phyloP scores from a whole-genome alignment of 2,888 invertebrate species.

The Nezara viridula region DNA sequence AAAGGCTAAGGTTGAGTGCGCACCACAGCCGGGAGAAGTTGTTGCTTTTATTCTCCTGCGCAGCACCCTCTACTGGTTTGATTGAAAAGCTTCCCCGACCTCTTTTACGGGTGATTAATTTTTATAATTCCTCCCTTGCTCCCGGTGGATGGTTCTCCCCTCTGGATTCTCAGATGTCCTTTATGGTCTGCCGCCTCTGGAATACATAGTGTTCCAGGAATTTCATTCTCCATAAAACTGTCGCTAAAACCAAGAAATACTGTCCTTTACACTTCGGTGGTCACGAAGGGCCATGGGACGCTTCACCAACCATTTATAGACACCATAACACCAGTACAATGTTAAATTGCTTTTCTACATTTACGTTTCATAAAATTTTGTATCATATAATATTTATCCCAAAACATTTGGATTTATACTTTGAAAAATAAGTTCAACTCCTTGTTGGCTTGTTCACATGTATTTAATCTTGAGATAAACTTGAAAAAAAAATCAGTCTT shows the following conservation, averaged over 20 bases:
- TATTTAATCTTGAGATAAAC: no score
- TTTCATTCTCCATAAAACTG: constrained; percentile 42
- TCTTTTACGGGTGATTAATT: constrained; percentile 46
- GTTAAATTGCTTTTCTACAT: no score
- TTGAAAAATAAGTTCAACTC: no score
- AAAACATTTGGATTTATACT: no score
- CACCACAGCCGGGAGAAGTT: background rate
- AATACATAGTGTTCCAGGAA: constrained; percentile 43
- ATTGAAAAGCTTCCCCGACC: constrained; percentile 41
- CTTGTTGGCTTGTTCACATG: no score
- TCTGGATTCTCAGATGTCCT: constrained; percentile 32
- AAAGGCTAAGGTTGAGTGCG: background rate
- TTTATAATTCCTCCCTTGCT: constrained; percentile 26
- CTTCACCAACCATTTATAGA: background rate
- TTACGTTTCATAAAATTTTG: no score
- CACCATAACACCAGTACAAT: background rate
- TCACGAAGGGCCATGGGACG: background rate
- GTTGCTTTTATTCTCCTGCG: background rate
- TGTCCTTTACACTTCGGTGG: background rate
- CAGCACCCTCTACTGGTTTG: background rate
- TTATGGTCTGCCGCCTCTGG: constrained; percentile 26
- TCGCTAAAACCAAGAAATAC: constrained; percentile 29
- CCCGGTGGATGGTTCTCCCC: background rate
- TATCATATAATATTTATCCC: no score
- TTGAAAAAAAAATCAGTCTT: no score